These are phyloP conservation scores for Pseudomyrmex pallidus DNA, from an alignment of 1,140 invertebrate genomes.

Conservation along the genomic window DNA sequence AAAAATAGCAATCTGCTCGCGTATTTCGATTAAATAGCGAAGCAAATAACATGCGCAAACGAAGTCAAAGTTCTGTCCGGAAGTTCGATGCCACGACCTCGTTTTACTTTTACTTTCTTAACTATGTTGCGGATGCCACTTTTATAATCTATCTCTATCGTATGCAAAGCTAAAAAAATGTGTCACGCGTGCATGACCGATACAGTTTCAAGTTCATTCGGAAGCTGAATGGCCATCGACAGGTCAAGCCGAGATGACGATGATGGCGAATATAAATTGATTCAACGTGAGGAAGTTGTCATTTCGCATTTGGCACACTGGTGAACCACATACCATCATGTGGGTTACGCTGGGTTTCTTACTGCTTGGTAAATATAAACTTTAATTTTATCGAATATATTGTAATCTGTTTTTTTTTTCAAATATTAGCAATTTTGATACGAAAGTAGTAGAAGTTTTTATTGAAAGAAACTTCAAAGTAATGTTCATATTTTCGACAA, in stretches of 20 bases:
- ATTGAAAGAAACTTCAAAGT: too few relatives aligned
- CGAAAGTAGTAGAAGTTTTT: too few relatives aligned
- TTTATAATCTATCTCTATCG: background rate
- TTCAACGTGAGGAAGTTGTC: background rate
- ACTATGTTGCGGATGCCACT: constrained; percentile 8
- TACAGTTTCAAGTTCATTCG: constrained; percentile 7
- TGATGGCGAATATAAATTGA: constrained; percentile 63
- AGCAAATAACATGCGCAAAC: background rate
- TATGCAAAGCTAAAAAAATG: constrained; percentile 34
- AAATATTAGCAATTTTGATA: too few relatives aligned
- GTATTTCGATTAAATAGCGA: background rate
- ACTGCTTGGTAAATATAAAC: constrained; percentile 76
- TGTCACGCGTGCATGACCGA: background rate
- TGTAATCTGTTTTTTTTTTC: too few relatives aligned
- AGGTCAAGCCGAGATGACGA: background rate
- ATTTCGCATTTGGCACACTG: constrained; percentile 39
- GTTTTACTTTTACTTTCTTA: constrained; percentile 17
- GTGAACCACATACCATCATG: constrained; percentile 64
- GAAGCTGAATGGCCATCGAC: constrained; percentile 1
- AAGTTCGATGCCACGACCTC: constrained; percentile 26
- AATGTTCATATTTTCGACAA: too few relatives aligned
- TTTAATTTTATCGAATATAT: too few relatives aligned
- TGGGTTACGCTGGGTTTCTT: constrained; percentile 68
- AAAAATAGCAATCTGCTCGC: too few relatives aligned
- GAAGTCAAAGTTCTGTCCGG: constrained; percentile 46